phyloP scores from a whole-genome alignment of 2,113 vertebrate genomes.

The Fulica atra region DNA sequence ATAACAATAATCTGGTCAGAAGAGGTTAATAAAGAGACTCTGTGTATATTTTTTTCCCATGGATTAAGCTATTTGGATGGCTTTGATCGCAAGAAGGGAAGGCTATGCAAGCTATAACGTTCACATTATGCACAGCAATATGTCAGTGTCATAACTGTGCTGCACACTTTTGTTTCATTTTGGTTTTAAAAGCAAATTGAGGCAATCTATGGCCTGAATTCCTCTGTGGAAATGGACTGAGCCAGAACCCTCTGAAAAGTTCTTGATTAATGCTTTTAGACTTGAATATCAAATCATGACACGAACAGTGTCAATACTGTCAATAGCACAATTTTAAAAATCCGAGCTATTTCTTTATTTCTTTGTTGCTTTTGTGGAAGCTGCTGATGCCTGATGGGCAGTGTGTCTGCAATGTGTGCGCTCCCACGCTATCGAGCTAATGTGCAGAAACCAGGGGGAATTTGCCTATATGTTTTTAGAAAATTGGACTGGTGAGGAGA shows the following conservation, averaged over 20 bases:
- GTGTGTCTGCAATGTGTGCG: neutral
- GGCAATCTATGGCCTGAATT: neutral
- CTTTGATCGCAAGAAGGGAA: constrained; percentile 1
- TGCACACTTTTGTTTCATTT: neutral
- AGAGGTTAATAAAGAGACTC: constrained; percentile 48
- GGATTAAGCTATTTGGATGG: constrained; percentile 40
- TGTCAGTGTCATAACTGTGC: neutral
- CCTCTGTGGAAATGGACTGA: neutral
- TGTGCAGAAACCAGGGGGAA: neutral
- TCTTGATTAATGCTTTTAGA: neutral
- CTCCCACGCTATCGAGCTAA: neutral
- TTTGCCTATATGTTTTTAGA: neutral
- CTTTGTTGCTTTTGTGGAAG: neutral
- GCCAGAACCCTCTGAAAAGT: neutral
- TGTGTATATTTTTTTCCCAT: neutral
- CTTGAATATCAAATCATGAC: neutral
- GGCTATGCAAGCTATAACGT: neutral
- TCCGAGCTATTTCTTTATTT: neutral
- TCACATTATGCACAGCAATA: neutral
- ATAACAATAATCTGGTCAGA: constrained; percentile 57
- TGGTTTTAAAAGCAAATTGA: neutral
- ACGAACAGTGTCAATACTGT: neutral
- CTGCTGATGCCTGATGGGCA: neutral
- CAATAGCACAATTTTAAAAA: neutral
- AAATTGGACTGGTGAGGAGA: neutral